phyloP scores from a whole-genome alignment of 2,888 invertebrate species.

The Sthenelais limicola region DNA sequence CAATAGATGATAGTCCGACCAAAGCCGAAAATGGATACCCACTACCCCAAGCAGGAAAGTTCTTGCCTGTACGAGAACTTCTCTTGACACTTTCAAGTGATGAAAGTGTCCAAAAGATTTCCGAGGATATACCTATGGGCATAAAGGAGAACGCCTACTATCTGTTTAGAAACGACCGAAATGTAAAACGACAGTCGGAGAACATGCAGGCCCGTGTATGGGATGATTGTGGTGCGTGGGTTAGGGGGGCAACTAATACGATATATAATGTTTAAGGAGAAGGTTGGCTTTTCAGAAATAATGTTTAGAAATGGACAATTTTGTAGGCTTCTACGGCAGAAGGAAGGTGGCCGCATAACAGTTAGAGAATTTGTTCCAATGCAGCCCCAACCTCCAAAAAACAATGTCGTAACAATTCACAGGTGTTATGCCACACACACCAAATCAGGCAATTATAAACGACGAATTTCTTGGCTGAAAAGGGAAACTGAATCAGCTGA shows the following conservation, averaged over 20 bases:
- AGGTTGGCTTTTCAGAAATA: background rate
- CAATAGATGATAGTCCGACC: too few relatives aligned
- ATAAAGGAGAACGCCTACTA: conserved; percentile 1
- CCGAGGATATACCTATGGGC: background rate
- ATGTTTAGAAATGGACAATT: background rate
- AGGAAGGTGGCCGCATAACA: background rate
- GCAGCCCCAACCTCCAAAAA: background rate
- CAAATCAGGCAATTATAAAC: background rate
- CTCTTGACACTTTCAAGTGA: too few relatives aligned
- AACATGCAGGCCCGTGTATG: background rate
- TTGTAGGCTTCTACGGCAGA: background rate
- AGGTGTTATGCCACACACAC: background rate
- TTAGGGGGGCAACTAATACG: too few relatives aligned
- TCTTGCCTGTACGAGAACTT: too few relatives aligned
- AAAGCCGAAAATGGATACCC: too few relatives aligned
- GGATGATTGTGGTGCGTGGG: conserved; percentile 9
- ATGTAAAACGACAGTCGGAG: background rate
- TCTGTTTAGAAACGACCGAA: background rate
- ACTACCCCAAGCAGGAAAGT: too few relatives aligned
- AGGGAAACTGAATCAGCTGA: background rate
- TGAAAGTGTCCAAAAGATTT: too few relatives aligned
- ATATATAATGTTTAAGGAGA: background rate
- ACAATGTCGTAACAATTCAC: background rate
- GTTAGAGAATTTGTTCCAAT: background rate
- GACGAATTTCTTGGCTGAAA: background rate